These are phyloP conservation scores for Crax fasciolata DNA, from an alignment of 2,797 vertebrate species.

Conservation along the genomic window DNA sequence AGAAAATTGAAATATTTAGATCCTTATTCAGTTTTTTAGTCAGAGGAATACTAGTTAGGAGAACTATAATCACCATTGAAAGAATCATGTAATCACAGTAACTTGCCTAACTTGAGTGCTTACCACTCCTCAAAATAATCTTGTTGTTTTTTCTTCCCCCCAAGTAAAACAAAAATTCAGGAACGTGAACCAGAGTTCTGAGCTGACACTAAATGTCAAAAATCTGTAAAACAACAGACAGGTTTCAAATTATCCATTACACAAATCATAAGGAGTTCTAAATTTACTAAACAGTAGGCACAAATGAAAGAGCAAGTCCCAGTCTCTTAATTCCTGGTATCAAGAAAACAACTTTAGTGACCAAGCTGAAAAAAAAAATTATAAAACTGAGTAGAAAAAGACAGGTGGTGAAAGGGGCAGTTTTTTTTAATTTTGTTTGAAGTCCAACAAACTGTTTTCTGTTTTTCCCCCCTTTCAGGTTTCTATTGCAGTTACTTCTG, in stretches of 20 bases:
- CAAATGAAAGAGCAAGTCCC: background rate
- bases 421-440: background rate
- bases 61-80: background rate
- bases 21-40: background rate
- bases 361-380: background rate
- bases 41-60: background rate
- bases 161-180: background rate
- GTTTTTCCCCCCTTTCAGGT: rapidly evolving
- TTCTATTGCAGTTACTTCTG: background rate
- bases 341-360: background rate
- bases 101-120: background rate
- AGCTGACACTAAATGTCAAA: background rate
- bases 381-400: background rate
- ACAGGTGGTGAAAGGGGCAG: background rate
- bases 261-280: background rate
- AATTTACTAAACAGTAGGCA: background rate
- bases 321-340: background rate
- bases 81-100: background rate
- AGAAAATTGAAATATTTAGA: background rate
- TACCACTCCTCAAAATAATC: background rate
- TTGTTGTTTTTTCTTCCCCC: background rate
- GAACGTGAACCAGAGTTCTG: background rate
- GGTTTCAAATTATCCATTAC: background rate
- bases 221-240: background rate
- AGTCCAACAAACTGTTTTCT: background rate